Evolutionary conservation across 92 coral and sea anemone genomes (phyloP).

Genomic region (Micromussa lordhowensis): DNA sequence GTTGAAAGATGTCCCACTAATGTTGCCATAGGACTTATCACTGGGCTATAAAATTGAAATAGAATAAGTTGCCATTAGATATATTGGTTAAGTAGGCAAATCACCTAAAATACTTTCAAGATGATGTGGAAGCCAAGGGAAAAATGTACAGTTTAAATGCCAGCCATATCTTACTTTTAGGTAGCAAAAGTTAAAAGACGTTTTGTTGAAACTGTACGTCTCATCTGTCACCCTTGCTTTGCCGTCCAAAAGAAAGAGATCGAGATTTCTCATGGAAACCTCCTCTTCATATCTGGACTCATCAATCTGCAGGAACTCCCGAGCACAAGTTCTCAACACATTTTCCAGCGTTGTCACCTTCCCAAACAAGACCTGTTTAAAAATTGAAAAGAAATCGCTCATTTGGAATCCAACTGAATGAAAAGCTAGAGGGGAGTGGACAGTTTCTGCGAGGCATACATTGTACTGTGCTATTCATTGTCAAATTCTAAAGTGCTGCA

Average conservation of each 20-base stretch:
- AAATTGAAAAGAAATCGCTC: background rate
- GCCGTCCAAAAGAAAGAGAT: conserved; percentile 55
- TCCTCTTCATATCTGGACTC: conserved; percentile 22
- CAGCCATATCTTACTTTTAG: conserved; percentile 30
- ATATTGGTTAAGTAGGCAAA: background rate
- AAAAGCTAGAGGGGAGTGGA: too few species aligned
- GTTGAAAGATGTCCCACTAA: conserved; percentile 1
- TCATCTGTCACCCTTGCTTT: conserved; percentile 61
- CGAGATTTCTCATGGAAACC: conserved; percentile 1
- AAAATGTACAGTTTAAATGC: background rate
- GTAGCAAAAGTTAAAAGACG: conserved; percentile 36
- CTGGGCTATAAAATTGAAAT: background rate
- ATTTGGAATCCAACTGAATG: too few species aligned
- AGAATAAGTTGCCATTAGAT: background rate
- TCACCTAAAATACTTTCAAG: too few species aligned
- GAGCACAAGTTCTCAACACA: conserved; percentile 51
- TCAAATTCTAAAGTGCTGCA: too few species aligned
- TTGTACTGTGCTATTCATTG: too few species aligned
- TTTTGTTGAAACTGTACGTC: conserved; percentile 46
- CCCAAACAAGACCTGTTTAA: conserved; percentile 42
- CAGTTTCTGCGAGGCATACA: too few species aligned
- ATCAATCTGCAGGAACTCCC: conserved; percentile 37
- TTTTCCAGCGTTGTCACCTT: conserved; percentile 47
- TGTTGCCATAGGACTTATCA: conserved; percentile 7
- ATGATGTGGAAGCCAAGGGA: too few species aligned